Base-by-base conservation (phyloP, 2,113 vertebrate genomes). In the Neogobius melanostomus region DNA sequence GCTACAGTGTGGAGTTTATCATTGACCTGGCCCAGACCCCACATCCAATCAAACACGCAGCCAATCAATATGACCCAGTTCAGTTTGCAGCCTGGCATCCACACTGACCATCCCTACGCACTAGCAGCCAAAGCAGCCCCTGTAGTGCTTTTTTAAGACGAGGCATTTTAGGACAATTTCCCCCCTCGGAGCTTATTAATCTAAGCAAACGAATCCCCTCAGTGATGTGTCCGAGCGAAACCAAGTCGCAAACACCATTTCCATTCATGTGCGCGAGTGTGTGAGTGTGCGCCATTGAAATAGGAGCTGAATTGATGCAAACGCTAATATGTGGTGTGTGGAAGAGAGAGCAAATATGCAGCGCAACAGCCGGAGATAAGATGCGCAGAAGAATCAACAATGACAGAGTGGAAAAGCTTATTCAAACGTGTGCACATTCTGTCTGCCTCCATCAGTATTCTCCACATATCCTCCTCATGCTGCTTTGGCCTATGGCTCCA, bases 401-500 rank as follows among this genome's bases (percentile, higher is more conserved):
- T 59, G 65, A 63, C 12, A 64, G 0, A 48, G 48, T 74, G 54
- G 54, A 42, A 67, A 45, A 42, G 61, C 57, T 50, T 11, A 71
- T 12, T 64, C 50, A 72, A n/a, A 72, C 48, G 6, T 47, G 64
- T 15, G 42, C 17, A 61, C 21, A 53, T 49, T 17, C 51, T 57
- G 21, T 14, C 65, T 21, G n/a, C 7, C 16, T 64, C 47, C 8
- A 43, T 17, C 65, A n/a, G 28, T 45, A 21, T 21, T 46, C 48
- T 17, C 16, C 43, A 21, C 48, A n/a, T 49, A n/a, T 4, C 15
- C 9, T 45, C 64, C 45, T n/a, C 9, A 16, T 16, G 5, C 4
- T 21, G 10, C 47, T 50, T 64, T 84, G 69, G 71, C 74, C 79
- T 89, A 36, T 90, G 79, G 84, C 85, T 74, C 87, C 88, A 85